Evolutionary conservation across 2,888 invertebrate species (phyloP), one percentile per base, ranked within the genome.

Genomic region (Eilema caniola): DNA sequence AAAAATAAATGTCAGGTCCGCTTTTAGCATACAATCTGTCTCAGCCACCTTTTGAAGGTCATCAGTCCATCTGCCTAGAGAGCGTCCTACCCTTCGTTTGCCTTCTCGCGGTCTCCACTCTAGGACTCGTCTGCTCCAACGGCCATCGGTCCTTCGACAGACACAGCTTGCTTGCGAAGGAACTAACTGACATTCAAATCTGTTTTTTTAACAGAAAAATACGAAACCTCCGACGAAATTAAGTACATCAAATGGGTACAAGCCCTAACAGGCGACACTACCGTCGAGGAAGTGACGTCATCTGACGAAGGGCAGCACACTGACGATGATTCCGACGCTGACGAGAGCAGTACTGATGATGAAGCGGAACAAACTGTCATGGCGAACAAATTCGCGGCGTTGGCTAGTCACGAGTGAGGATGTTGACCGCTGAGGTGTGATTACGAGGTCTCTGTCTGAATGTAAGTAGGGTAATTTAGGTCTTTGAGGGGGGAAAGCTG

Each of bases 161-260:
- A n/a, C n/a, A n/a, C n/a, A n/a, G n/a, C n/a, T n/a, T n/a, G n/a
- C n/a, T 28, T 5, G 3, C 28, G 2, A 11, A n/a, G 25, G 12
- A 16, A 1, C 0, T 60, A 2, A 25, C 10, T 61, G 4, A 37
- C 0, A 62, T 62, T 20, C 11, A 16, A 16, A n/a, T n/a, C n/a
- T 71, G 56, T 67, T 66, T 33, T 68, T 33, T 64, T 76, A 87
- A 20, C 91, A 97, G 97, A 95, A 64, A 92, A 92, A 78, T 97
- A 96, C 96, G 95, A 95, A 77, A 89, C 79, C 0, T 96, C 97
- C 86, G 94, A 96, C 0, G 97, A 97, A 73, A 89, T 97, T 0
- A 96, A 96, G 78, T 96, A 95, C 79, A 95, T 98, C 0, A 95
- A 95, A 75, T 97, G 96, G 96, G 97, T 97, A 67, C 97, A 97